Conservation (phyloP, 1,140 invertebrate genomes). For the Zaprionus lachaisei region DNA sequence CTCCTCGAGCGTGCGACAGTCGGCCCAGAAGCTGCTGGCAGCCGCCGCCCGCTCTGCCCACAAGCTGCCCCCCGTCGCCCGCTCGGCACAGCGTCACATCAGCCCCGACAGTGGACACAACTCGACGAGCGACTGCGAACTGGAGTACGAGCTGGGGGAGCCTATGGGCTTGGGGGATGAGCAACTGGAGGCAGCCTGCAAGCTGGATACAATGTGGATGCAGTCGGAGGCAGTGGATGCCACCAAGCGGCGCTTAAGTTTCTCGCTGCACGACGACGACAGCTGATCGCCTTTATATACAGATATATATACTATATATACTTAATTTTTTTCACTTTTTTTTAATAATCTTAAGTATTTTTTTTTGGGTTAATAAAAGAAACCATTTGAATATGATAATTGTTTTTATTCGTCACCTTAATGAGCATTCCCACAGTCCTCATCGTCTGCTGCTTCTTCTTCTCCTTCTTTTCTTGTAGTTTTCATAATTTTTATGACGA, state of each 20-base stretch:
- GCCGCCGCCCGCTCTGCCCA: constrained; percentile 50
- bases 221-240: constrained; percentile 54
- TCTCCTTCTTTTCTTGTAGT: background rate
- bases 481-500: constrained; percentile 41
- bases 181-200: constrained; percentile 54
- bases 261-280: constrained; percentile 51
- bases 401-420: constrained; percentile 10
- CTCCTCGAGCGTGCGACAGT: constrained; percentile 65
- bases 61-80: constrained; percentile 31
- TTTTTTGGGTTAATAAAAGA: constrained; percentile 33
- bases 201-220: constrained; percentile 65
- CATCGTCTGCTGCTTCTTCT: background rate
- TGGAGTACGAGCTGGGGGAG: constrained; percentile 46
- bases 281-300: constrained; percentile 34
- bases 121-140: constrained; percentile 72
- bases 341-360: constrained; percentile 33
- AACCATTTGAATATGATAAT: constrained; percentile 33
- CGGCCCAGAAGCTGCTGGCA: constrained; percentile 70
- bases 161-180: constrained; percentile 43
- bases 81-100: constrained; percentile 54
- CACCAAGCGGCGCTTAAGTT: constrained; percentile 77
- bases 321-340: constrained; percentile 53
- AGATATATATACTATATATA: background rate
- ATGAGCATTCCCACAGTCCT: constrained; percentile 44
- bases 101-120: constrained; percentile 83